A percentile compares a stretch with the other conserved stretches of the same genome.
These are phyloP conservation scores for Serripes groenlandicus DNA, from an alignment of 2,888 invertebrate species.

Conservation along the genomic window DNA sequence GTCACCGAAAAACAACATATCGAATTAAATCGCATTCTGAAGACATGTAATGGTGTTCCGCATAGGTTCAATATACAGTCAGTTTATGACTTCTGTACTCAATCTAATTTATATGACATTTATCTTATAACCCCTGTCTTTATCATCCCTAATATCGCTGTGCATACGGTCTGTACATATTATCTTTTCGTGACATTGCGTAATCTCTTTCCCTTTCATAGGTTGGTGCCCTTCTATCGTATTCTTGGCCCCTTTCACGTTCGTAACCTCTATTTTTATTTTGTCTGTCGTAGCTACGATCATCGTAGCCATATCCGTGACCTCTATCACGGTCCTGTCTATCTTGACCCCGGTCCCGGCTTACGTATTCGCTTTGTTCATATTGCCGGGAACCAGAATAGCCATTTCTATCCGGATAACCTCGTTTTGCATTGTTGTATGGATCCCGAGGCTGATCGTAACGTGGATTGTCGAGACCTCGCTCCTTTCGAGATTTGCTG, in stretches of 20 bases:
- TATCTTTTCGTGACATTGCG: slow-evolving; percentile 22
- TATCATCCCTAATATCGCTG: neutral
- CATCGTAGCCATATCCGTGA: slow-evolving; percentile 11
- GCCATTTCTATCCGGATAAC: slow-evolving; percentile 33
- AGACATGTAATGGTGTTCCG: too few relatives aligned
- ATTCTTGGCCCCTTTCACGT: neutral
- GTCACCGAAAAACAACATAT: too few relatives aligned
- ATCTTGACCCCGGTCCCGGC: slow-evolving; percentile 17
- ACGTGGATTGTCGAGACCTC: slow-evolving; percentile 33
- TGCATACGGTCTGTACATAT: slow-evolving; percentile 60
- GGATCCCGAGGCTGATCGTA: slow-evolving; percentile 13
- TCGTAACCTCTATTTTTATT: slow-evolving; percentile 18
- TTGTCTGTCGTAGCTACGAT: slow-evolving; percentile 4
- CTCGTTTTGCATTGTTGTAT: slow-evolving; percentile 26
- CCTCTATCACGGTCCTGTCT: slow-evolving; percentile 24
- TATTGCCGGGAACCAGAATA: slow-evolving; percentile 15
- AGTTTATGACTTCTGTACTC: too few relatives aligned
- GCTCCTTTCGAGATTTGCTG: slow-evolving; percentile 38
- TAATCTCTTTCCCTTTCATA: slow-evolving; percentile 10
- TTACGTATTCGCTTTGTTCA: neutral
- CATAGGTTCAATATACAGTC: too few relatives aligned
- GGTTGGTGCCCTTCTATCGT: neutral
- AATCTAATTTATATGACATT: too few relatives aligned
- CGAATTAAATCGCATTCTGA: too few relatives aligned
- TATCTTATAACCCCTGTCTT: too few relatives aligned